Evolutionary conservation across 2,888 invertebrate genomes (phyloP), one percentile per base, ranked within the genome.

Genomic region (Dicycla oo): DNA sequence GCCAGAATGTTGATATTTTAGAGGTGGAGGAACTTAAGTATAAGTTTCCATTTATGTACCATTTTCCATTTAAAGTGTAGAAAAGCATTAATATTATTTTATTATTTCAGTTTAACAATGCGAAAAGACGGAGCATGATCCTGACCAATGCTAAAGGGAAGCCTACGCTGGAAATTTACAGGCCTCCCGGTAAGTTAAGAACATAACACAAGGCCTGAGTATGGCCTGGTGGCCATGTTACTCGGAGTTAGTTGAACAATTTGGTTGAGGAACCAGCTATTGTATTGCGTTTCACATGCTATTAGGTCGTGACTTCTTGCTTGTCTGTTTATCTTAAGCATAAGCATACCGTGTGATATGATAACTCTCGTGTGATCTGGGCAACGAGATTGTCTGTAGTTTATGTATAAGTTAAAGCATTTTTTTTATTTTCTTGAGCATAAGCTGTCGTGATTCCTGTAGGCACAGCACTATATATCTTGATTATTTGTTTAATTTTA

Each of bases 161-260:
- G 93, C 98, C 98, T 18, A 97, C 98, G 38, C 97, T 98, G 95
- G 98, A 98, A 95, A 98, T 98, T 87, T 98, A 98, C 93, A 97
- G 98, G 90, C 98, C 98, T 75, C 98, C 98, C 92, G 98, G 98
- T 98, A 92, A 96, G 97, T 96, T 53, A 63, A 43, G 6, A 7
- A 51, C 4, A 45, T 38, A 0, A 23, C 13, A 26, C 34, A 69
- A 53, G 3, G 2, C 34, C 30, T 2, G 30, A 23, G 4, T 43
- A 51, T 3, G 20, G 13, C n/a, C 15, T 26, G 13, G 6, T 79
- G 26, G 43, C 26, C 40, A 4, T 18, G n/a, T 23, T 23, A 54
- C 15, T 26, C 15, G 8, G n/a, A n/a, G n/a, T 15, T 62, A 38
- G 26, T 73, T 20, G 20, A 26, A 30, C 8, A 45, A 80, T 57